These are phyloP conservation scores for Ricordea florida DNA, from an alignment of 92 coral and sea anemone species.

Conservation along the genomic window DNA sequence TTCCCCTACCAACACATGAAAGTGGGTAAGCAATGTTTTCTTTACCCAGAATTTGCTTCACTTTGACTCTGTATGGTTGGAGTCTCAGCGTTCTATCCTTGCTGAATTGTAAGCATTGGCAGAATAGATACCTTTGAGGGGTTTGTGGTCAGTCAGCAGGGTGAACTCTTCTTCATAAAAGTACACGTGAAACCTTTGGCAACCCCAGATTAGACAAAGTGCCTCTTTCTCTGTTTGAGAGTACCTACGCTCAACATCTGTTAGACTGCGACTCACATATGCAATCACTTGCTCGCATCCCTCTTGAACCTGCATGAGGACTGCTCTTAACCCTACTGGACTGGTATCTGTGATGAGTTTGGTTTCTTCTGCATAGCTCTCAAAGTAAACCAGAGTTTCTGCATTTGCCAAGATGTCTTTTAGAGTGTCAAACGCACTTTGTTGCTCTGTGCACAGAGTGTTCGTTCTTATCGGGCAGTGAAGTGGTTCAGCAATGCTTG, in stretches of 20 bases:
- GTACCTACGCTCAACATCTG: slow-evolving; percentile 28
- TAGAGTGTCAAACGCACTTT: slow-evolving; percentile 34
- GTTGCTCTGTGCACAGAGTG: slow-evolving; percentile 8
- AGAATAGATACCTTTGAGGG: slow-evolving; percentile 27
- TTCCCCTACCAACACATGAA: neutral
- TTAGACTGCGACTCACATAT: slow-evolving; percentile 5
- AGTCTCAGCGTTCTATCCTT: slow-evolving; percentile 39
- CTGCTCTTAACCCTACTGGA: slow-evolving; percentile 10
- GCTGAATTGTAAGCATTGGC: neutral
- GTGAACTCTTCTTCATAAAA: slow-evolving; percentile 12
- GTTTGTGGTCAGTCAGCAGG: slow-evolving; percentile 50
- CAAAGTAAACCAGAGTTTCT: slow-evolving; percentile 25
- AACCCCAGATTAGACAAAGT: slow-evolving; percentile 15
- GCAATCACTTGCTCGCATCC: neutral
- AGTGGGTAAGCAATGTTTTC: slow-evolving; percentile 48
- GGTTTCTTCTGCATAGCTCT: neutral
- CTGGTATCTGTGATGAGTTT: neutral
- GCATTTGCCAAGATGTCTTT: slow-evolving; percentile 12
- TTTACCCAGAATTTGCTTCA: slow-evolving; percentile 25
- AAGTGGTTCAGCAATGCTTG: neutral
- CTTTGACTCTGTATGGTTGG: slow-evolving; percentile 34
- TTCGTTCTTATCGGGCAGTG: neutral
- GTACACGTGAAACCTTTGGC: slow-evolving; percentile 28
- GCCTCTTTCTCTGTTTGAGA: neutral
- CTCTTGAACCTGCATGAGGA: slow-evolving; percentile 18